Conservation (phyloP, 2,888 invertebrate species). For the Dicroscelio sp. region DNA sequence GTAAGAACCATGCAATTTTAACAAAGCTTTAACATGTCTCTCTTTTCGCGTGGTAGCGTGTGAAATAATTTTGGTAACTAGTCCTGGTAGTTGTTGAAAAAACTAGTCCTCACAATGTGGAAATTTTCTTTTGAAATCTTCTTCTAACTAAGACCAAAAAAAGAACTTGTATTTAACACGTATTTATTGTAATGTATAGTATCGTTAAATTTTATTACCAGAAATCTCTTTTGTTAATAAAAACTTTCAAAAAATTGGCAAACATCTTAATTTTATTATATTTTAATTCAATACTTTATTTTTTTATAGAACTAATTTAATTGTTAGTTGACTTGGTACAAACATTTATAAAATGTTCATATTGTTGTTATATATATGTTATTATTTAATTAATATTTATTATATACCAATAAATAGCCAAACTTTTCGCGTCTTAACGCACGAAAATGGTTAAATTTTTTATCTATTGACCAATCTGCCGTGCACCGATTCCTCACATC, state of each 20-base stretch:
- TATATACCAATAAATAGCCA: constrained; percentile 46
- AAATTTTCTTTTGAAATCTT: constrained; percentile 18
- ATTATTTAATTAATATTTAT: neutral
- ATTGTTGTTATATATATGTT: neutral
- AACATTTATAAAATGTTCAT: too few species aligned
- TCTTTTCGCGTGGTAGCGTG: neutral
- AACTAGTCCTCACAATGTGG: neutral
- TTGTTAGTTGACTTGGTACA: too few species aligned
- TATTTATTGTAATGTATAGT: too few species aligned
- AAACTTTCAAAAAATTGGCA: neutral
- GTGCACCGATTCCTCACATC: constrained; percentile 30
- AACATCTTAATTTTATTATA: neutral
- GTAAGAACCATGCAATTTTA: neutral
- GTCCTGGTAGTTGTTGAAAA: neutral
- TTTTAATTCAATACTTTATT: neutral
- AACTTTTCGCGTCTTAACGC: neutral
- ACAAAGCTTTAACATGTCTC: neutral
- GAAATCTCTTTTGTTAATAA: too few species aligned
- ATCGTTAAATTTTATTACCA: too few species aligned
- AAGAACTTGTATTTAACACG: too few species aligned
- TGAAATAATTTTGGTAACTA: constrained; percentile 1
- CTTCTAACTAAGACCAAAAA: constrained; percentile 29
- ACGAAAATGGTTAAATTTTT: constrained; percentile 43
- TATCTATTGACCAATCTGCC: neutral
- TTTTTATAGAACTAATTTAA: too few species aligned